phyloP scores from a whole-genome alignment of 1,140 invertebrate species.

The Pollicipes pollicipes region DNA sequence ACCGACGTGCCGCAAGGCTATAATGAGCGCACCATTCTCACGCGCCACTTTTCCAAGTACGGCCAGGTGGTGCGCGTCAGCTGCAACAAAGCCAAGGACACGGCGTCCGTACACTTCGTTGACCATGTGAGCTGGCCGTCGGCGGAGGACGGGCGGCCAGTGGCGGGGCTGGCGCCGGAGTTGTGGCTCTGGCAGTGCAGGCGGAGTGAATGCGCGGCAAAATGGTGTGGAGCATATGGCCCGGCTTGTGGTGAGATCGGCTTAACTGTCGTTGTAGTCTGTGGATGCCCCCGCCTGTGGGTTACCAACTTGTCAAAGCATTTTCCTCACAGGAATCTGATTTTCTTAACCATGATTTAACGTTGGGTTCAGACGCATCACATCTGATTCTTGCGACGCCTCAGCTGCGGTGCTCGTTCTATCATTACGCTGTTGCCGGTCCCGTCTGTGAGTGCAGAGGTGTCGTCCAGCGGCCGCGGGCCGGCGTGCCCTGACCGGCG shows the following conservation, averaged over 20 bases:
- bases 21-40: not conserved
- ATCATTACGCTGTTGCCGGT: no score
- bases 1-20: not conserved
- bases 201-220: not conserved
- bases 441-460: no score
- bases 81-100: not conserved
- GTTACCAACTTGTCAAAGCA: no score
- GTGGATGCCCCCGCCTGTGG: no score
- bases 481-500: not conserved
- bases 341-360: no score
- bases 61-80: not conserved
- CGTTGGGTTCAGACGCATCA: no score
- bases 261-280: no score
- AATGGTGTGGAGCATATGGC: no score
- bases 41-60: not conserved
- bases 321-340: no score
- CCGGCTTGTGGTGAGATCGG: no score
- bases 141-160: no score
- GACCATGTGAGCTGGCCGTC: not conserved
- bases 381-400: not conserved
- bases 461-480: not conserved
- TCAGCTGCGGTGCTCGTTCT: not conserved
- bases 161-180: no score
- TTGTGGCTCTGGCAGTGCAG: not conserved
- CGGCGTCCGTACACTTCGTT: not conserved